phyloP scores from a whole-genome alignment of 2,888 invertebrate species.

The Cryptus armator region DNA sequence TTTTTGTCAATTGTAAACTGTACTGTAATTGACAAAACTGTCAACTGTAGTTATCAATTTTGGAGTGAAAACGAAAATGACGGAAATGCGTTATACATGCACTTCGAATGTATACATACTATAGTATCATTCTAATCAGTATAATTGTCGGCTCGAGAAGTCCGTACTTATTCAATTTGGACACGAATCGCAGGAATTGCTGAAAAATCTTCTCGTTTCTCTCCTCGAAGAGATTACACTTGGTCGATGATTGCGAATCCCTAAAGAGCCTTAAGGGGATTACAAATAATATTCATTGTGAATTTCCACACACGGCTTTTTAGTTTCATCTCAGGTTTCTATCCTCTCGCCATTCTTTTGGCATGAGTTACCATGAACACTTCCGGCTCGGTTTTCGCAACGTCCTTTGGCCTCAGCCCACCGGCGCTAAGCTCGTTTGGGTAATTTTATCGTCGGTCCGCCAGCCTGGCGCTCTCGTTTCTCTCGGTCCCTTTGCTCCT shows the following conservation, averaged over 20 bases:
- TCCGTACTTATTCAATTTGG: not conserved
- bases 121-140: no score
- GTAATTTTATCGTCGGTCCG: slow-evolving; percentile 76
- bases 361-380: slow-evolving; percentile 47
- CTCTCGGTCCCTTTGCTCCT: slow-evolving; percentile 68
- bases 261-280: slow-evolving; percentile 11
- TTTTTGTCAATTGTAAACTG: no score
- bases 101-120: no score
- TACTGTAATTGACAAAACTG: no score
- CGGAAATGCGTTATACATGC: no score
- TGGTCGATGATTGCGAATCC: not conserved
- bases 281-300: slow-evolving; percentile 47
- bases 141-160: no score
- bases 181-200: not conserved
- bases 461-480: slow-evolving; percentile 58
- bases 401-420: slow-evolving; percentile 24
- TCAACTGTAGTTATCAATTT: no score
- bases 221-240: not conserved
- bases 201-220: not conserved
- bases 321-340: slow-evolving; percentile 12
- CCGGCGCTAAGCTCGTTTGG: slow-evolving; percentile 73
- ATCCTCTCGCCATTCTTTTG: slow-evolving; percentile 19
- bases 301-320: slow-evolving; percentile 53
- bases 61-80: no score
- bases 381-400: slow-evolving; percentile 36